Evolutionary conservation across 1,140 invertebrate genomes (phyloP).

Genomic region (Pseudoatta argentina): DNA sequence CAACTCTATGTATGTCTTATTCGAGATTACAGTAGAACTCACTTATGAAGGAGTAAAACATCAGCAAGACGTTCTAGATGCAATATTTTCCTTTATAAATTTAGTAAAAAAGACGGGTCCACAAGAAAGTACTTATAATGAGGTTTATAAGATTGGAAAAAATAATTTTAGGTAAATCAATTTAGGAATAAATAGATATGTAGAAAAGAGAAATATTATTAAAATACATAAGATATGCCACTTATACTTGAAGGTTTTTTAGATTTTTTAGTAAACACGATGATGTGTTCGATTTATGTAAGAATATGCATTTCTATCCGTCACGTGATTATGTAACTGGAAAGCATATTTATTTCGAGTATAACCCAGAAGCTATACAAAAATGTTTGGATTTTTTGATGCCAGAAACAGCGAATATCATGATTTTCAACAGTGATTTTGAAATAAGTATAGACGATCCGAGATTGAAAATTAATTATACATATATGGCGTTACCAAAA

Average conservation of each 20-base stretch:
- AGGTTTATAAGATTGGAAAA: conserved; percentile 90
- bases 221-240: neutral
- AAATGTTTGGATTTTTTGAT: conserved; percentile 89
- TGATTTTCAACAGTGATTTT: conserved; percentile 89
- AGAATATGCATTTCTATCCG: conserved; percentile 93
- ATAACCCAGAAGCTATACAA: conserved; percentile 90
- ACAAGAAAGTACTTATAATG: conserved; percentile 90
- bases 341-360: conserved; percentile 92
- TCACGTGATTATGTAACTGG: conserved; percentile 93
- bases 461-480: conserved; percentile 91
- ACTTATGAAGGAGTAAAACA: conserved; percentile 93
- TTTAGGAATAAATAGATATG: neutral
- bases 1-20: conserved; percentile 91
- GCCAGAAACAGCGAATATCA: conserved; percentile 92
- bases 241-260: conserved; percentile 42
- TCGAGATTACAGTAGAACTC: conserved; percentile 91
- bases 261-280: conserved; percentile 87
- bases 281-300: conserved; percentile 92
- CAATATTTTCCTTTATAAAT: conserved; percentile 92
- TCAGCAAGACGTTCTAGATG: conserved; percentile 89
- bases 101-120: conserved; percentile 89
- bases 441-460: conserved; percentile 89
- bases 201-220: neutral
- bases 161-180: conserved; percentile 87
- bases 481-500: conserved; percentile 86